These are phyloP conservation scores for Antheraea assamensis DNA, from an alignment of 2,888 invertebrate genomes.

Conservation along the genomic window DNA sequence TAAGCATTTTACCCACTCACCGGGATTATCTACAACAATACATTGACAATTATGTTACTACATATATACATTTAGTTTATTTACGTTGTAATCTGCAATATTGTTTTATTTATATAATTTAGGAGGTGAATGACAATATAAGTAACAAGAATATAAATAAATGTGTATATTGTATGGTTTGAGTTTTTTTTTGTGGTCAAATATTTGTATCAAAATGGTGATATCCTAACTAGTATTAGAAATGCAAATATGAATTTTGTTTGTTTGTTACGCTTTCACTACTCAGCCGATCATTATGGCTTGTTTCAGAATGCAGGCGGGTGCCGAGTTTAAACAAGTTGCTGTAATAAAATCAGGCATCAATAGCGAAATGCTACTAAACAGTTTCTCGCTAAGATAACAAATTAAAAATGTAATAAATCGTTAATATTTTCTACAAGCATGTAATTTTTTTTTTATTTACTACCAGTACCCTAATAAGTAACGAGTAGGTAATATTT, in stretches of 20 bases:
- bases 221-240: background rate
- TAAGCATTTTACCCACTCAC: constrained; percentile 50
- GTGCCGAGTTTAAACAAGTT: too few species aligned
- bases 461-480: background rate
- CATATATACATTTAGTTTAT: background rate
- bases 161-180: background rate
- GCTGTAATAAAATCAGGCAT: too few species aligned
- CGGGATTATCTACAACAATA: constrained; percentile 29
- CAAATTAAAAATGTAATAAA: too few species aligned
- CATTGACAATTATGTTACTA: background rate
- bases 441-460: background rate
- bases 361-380: too few species aligned
- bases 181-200: background rate
- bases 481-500: background rate
- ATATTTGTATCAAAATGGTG: background rate
- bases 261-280: too few species aligned
- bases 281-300: too few species aligned
- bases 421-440: background rate
- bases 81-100: background rate
- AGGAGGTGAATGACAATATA: background rate
- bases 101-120: background rate
- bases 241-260: too few species aligned
- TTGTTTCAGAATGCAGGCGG: too few species aligned
- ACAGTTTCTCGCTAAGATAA: too few species aligned
- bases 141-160: background rate